phyloP scores from a whole-genome alignment of 2,797 vertebrate genomes.

The Gymnoscopelus microlampas region DNA sequence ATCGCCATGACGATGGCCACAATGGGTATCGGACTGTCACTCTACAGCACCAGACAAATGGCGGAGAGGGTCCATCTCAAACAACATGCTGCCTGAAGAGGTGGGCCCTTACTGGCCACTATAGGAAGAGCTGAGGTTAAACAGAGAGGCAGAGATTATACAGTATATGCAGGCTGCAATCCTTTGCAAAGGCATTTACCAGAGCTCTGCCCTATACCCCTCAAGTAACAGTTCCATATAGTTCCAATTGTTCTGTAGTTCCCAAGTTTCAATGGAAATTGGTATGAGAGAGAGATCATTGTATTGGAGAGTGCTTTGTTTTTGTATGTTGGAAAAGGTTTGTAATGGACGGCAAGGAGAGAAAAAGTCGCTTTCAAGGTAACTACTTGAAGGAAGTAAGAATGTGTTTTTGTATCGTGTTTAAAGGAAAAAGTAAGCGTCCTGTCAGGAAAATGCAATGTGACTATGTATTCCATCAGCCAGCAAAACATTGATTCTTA shows the following conservation, averaged over 20 bases:
- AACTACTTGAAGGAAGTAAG: not conserved
- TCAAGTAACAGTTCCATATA: no score
- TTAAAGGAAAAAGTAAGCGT: conserved; percentile 41
- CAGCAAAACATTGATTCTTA: no score
- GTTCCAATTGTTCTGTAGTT: no score
- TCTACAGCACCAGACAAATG: conserved; percentile 87
- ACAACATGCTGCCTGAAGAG: conserved; percentile 7
- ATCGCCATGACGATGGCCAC: conserved; percentile 85
- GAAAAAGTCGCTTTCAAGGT: not conserved
- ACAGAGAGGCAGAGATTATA: no score
- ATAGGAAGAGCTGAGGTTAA: not conserved
- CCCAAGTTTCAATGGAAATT: not conserved
- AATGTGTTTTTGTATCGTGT: conserved; percentile 27
- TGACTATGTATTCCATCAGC: conserved; percentile 1
- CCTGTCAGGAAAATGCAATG: conserved; percentile 15
- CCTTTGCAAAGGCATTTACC: no score
- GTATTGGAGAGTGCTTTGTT: conserved; percentile 14
- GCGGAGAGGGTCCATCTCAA: conserved; percentile 56
- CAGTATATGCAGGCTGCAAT: not conserved
- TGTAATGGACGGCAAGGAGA: conserved; percentile 12
- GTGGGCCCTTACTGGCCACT: not conserved
- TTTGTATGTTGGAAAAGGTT: conserved; percentile 40
- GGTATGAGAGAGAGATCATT: not conserved
- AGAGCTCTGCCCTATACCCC: no score
- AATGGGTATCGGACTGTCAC: conserved; percentile 84